Evolutionary conservation across 2,797 vertebrate species (phyloP), one percentile per base, ranked within the genome.

Genomic region (Anabas testudineus): DNA sequence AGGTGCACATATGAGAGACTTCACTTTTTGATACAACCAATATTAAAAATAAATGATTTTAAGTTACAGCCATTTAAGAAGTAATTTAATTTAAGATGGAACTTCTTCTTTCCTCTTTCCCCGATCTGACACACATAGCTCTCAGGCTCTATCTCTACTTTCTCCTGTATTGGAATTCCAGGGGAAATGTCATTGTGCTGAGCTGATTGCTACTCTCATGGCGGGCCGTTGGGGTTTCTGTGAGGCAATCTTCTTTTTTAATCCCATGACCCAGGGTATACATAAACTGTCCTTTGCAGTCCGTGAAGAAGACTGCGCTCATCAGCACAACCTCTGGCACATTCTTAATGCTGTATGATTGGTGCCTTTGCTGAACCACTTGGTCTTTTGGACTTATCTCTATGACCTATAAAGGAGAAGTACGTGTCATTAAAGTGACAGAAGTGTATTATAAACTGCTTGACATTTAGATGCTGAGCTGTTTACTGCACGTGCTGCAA

Each of bases 291-390:
- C 88, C 81, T 90, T 78, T 75, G n/a, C 71, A 54, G 52, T 15
- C 74, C 75, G 43, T 72, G 83, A 76, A 84, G 81, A 76, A 83
- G 82, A 85, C 45, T 59, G 34, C 28, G 19, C 69, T 76, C 21
- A 69, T 91, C 88, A 82, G 87, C 90, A 79, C 78, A 85, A 82
- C 85, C 77, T 79, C n/a, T 3, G 71, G 59, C 68, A 75, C 74
- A 46, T 67, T 66, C 67, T 74, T 74, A 87, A 87, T 68, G 66
- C 82, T 81, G 74, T 81, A 57, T 80, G 83, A 81, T 82, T 83
- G 54, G 54, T 63, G 74, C 71, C 65, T 59, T 69, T 2, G 6
- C 60, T 24, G 21, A 78, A 60, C 30, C 42, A 8, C 37, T 43
- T 8, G 39, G 32, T 53, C 71, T 54, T 63, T 66, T 56, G 67